Evolutionary conservation across 2,113 vertebrate species (phyloP).

Genomic region (Pithys albifrons): DNA sequence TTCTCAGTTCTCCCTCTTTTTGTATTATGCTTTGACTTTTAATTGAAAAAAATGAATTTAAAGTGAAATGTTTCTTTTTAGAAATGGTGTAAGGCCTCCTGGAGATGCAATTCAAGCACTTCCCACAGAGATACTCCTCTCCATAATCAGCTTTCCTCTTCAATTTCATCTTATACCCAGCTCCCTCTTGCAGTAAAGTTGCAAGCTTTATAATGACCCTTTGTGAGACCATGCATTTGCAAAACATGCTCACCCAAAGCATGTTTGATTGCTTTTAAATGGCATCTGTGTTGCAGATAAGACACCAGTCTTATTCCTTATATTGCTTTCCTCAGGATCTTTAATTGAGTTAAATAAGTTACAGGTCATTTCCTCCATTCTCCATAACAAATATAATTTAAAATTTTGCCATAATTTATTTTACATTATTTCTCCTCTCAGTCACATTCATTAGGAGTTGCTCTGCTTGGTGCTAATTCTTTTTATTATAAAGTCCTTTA

Average conservation of each 20-base stretch:
- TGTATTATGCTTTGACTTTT: neutral
- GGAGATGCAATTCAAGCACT: neutral
- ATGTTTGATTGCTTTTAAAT: neutral
- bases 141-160: neutral
- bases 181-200: neutral
- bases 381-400: neutral
- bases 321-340: neutral
- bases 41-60: neutral
- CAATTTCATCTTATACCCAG: neutral
- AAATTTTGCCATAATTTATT: neutral
- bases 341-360: neutral
- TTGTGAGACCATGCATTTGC: neutral
- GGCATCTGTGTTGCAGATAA: neutral
- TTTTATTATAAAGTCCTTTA: neutral
- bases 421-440: neutral
- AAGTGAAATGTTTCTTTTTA: neutral
- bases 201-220: neutral
- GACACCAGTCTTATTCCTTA: neutral
- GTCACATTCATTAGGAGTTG: neutral
- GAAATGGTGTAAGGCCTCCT: neutral
- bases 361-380: neutral
- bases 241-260: neutral
- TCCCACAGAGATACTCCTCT: neutral
- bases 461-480: neutral
- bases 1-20: neutral